phyloP scores from a whole-genome alignment of 2,113 vertebrate genomes.

The Excalfactoria chinensis region DNA sequence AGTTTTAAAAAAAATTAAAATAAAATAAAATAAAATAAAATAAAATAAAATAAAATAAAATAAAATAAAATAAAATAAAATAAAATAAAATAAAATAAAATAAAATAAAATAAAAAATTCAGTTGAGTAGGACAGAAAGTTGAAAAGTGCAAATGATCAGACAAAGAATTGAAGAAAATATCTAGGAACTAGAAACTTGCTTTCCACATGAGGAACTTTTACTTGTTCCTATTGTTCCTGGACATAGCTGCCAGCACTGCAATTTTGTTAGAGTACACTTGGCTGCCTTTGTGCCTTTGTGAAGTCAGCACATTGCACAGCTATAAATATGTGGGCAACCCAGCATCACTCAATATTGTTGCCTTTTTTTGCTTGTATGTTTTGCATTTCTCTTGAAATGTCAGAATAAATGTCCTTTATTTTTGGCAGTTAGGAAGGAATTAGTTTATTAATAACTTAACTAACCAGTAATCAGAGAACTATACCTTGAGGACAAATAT shows the following conservation, averaged over 20 bases:
- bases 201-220: slow-evolving; percentile 36
- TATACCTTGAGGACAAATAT: background rate
- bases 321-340: background rate
- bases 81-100: background rate
- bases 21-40: too few species aligned
- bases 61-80: background rate
- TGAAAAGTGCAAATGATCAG: background rate
- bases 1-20: background rate
- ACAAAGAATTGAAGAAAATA: background rate
- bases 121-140: background rate
- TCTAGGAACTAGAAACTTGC: background rate
- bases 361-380: background rate
- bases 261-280: slow-evolving; percentile 14
- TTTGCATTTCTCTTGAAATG: background rate
- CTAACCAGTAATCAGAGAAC: background rate
- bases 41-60: background rate
- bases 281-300: slow-evolving; percentile 16
- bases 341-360: background rate
- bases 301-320: slow-evolving; percentile 37
- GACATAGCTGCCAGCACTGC: background rate
- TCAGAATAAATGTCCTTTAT: background rate
- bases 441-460: background rate
- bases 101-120: background rate
- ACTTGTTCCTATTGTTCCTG: background rate
- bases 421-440: background rate